These are phyloP conservation scores for Acleris literana DNA, from an alignment of 2,888 invertebrate species.

Conservation along the genomic window DNA sequence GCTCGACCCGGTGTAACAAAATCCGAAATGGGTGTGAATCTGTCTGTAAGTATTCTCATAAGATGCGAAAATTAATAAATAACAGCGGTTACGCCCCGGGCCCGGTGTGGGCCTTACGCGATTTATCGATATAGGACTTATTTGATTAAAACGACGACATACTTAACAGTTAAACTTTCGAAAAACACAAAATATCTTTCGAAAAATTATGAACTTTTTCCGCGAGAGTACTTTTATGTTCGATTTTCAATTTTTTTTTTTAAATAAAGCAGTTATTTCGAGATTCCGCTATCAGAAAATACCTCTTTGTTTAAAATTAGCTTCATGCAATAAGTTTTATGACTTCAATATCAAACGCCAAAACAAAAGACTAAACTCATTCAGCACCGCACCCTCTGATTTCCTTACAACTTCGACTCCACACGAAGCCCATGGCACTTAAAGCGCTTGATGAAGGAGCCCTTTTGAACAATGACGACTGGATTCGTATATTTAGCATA, in stretches of 20 bases:
- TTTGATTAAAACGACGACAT: conserved; percentile 43
- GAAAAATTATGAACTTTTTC: not conserved
- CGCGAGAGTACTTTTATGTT: too few species aligned
- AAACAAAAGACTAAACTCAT: too few species aligned
- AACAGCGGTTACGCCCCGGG: conserved; percentile 53
- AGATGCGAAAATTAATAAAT: conserved; percentile 75
- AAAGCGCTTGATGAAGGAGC: not conserved
- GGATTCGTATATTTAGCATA: conserved; percentile 8
- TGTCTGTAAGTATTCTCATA: conserved; percentile 60
- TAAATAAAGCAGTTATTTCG: too few species aligned
- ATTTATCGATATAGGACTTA: conserved; percentile 42
- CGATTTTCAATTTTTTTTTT: too few species aligned
- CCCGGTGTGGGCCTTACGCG: conserved; percentile 33
- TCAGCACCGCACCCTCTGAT: too few species aligned
- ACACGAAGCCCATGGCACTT: too few species aligned
- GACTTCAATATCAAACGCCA: too few species aligned
- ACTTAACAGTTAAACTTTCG: conserved; percentile 8
- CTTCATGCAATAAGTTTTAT: too few species aligned
- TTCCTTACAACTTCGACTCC: too few species aligned
- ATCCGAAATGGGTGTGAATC: conserved; percentile 64
- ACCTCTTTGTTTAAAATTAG: too few species aligned
- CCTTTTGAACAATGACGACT: conserved; percentile 1
- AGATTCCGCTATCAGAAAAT: too few species aligned
- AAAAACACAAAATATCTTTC: not conserved
- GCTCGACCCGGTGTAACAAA: conserved; percentile 54